Conservation (phyloP, 2,797 vertebrate genomes). For the Urocyon cinereoargenteus region DNA sequence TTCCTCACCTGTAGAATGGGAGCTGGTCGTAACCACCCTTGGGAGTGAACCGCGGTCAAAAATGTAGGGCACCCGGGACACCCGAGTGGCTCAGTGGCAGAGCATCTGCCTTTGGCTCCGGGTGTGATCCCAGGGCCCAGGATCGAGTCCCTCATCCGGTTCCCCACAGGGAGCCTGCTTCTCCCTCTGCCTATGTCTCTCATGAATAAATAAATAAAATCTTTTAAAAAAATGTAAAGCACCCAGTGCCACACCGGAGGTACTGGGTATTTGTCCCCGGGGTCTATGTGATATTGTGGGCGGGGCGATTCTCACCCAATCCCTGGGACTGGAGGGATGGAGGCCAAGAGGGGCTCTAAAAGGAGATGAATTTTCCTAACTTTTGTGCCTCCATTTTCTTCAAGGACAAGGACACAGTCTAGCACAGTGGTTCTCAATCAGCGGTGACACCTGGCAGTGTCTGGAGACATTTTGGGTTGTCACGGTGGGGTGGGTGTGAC, state of each 20-base stretch:
- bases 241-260: neutral
- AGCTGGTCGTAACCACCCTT: neutral
- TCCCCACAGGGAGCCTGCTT: too few species aligned
- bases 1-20: neutral
- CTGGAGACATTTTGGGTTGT: neutral
- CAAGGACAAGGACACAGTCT: neutral
- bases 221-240: neutral
- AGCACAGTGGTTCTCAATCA: neutral
- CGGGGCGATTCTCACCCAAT: neutral
- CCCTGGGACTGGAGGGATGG: neutral
- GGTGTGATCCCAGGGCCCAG: too few species aligned
- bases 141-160: too few species aligned
- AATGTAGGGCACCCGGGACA: too few species aligned
- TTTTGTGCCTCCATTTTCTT: neutral
- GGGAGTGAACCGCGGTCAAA: too few species aligned
- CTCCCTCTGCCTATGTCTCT: too few species aligned
- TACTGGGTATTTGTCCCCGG: neutral
- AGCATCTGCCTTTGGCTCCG: too few species aligned
- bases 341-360: rapidly evolving
- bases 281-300: neutral
- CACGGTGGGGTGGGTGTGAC: too few species aligned
- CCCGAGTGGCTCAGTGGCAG: too few species aligned
- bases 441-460: neutral
- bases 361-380: neutral
- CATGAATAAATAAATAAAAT: too few species aligned